A percentile compares a stretch with the other conserved stretches of the same genome.
Evolutionary conservation across 2,888 invertebrate species (phyloP).

Genomic region (Agonum fuliginosum): DNA sequence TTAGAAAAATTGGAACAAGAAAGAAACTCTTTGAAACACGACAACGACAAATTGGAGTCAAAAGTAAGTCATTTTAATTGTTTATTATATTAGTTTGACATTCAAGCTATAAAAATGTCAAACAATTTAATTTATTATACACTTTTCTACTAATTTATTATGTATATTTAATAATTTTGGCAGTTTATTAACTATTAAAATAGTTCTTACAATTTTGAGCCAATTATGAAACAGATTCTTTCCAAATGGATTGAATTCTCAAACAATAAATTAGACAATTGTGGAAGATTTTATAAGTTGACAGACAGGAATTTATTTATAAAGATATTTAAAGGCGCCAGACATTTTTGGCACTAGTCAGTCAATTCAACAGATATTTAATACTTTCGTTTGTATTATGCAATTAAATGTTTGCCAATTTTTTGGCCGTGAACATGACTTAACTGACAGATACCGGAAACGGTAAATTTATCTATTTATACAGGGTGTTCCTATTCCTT

Average conservation of each 20-base stretch:
- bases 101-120: not conserved
- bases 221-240: no score
- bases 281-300: no score
- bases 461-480: not conserved
- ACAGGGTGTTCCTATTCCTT: no score
- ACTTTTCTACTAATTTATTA: not conserved
- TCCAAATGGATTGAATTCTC: no score
- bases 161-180: conserved; percentile 4
- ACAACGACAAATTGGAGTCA: conserved; percentile 91
- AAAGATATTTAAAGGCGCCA: not conserved
- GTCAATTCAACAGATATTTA: not conserved
- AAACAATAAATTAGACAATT: no score
- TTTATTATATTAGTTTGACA: not conserved
- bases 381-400: conserved; percentile 20
- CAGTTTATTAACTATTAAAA: no score
- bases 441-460: not conserved
- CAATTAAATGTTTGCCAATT: conserved; percentile 1
- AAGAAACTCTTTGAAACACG: conserved; percentile 87
- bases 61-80: conserved; percentile 79
- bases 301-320: not conserved
- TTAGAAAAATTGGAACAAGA: conserved; percentile 92
- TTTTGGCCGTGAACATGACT: conserved; percentile 24
- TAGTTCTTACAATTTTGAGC: no score
- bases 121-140: not conserved
- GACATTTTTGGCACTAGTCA: not conserved